Conservation (phyloP, 2,113 vertebrate species). For the Toxotes jaculatrix region DNA sequence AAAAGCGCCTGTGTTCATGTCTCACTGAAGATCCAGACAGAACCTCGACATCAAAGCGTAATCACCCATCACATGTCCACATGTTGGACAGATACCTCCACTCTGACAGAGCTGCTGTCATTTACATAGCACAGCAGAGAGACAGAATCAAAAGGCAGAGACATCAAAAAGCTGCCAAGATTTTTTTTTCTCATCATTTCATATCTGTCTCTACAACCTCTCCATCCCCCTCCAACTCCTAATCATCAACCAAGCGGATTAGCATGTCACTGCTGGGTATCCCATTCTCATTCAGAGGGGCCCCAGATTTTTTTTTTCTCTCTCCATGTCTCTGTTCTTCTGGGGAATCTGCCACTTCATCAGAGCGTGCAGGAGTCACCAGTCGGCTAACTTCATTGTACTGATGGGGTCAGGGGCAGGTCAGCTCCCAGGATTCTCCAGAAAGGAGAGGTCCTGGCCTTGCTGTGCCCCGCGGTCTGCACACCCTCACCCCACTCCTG, state of each 20-base stretch:
- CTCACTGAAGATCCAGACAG: constrained; percentile 21
- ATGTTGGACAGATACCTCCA: constrained; percentile 68
- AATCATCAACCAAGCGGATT: constrained; percentile 62
- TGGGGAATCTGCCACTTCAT: constrained; percentile 69
- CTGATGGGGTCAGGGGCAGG: constrained; percentile 79
- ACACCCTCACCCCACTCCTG: constrained; percentile 55
- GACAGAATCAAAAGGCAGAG: constrained; percentile 70
- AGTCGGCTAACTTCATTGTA: constrained; percentile 68
- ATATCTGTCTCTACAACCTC: constrained; percentile 48
- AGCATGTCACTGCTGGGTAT: constrained; percentile 65
- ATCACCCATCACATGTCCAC: constrained; percentile 66
- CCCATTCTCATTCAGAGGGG: constrained; percentile 61
- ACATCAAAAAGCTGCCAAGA: constrained; percentile 77
- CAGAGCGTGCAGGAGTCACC: constrained; percentile 67
- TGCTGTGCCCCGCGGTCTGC: constrained; percentile 54
- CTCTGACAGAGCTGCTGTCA: constrained; percentile 65
- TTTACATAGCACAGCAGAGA: constrained; percentile 62
- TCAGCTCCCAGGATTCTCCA: constrained; percentile 68
- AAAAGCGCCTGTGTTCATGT: constrained; percentile 24
- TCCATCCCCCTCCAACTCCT: constrained; percentile 31
- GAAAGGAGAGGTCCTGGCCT: constrained; percentile 64
- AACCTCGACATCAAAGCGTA: constrained; percentile 74
- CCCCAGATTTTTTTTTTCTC: constrained; percentile 26
- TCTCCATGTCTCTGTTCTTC: constrained; percentile 19
- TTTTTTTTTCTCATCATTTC: constrained; percentile 48